Evolutionary conservation across 1,140 invertebrate genomes (phyloP).

Genomic region (Bombus superbus): DNA sequence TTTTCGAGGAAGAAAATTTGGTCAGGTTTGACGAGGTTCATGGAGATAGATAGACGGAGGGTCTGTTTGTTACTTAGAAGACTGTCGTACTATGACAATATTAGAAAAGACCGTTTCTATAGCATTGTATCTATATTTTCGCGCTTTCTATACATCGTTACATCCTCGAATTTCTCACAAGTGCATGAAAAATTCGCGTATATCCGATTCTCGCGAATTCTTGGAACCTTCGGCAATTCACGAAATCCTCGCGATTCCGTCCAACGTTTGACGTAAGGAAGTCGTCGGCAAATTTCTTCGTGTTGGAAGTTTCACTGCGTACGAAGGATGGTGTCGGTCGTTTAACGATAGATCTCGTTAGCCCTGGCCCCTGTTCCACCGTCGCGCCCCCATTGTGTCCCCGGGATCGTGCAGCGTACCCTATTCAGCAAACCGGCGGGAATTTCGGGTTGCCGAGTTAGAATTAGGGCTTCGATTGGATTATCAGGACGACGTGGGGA

Average conservation of each 20-base stretch:
- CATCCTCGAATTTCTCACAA: neutral
- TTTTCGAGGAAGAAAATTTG: too few relatives aligned
- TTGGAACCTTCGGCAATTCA: neutral
- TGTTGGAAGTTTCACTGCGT: neutral
- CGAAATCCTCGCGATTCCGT: neutral
- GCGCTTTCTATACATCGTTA: neutral
- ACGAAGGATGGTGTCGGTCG: conserved; percentile 60
- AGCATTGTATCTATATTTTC: too few relatives aligned
- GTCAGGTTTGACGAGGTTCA: too few relatives aligned
- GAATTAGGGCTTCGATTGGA: conserved; percentile 83
- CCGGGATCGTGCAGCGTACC: conserved; percentile 70
- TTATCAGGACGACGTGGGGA: conserved; percentile 76
- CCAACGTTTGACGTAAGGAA: conserved; percentile 33
- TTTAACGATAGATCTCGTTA: conserved; percentile 76
- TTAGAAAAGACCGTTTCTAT: too few relatives aligned
- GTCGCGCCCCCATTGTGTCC: conserved; percentile 77
- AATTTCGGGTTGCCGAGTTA: conserved; percentile 81
- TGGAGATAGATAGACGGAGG: too few relatives aligned
- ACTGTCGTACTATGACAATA: too few relatives aligned
- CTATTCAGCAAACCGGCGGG: conserved; percentile 82
- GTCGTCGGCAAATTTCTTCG: conserved; percentile 49
- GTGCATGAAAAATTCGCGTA: too few relatives aligned
- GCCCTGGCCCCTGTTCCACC: conserved; percentile 68
- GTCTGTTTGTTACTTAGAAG: too few relatives aligned
- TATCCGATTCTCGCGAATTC: neutral